A percentile compares a stretch with the other conserved stretches of the same genome.
Evolutionary conservation across 2,797 vertebrate genomes (phyloP).

Genomic region (Poeciliopsis gracilis): DNA sequence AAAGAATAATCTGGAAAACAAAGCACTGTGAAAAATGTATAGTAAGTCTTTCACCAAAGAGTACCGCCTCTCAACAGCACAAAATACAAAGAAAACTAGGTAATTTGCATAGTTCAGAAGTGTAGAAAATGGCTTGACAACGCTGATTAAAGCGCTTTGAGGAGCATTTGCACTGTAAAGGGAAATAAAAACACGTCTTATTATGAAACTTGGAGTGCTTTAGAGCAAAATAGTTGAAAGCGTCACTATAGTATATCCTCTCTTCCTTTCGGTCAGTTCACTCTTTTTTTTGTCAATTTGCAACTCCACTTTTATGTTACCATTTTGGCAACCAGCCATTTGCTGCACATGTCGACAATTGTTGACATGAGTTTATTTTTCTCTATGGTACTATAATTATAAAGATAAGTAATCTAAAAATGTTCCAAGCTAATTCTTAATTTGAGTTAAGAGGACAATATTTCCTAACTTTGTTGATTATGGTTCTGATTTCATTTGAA

Average conservation of each 20-base stretch:
- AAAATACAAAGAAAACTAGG: constrained; percentile 54
- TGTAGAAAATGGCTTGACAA: constrained; percentile 67
- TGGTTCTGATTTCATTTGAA: neutral
- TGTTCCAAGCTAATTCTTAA: neutral
- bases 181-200: constrained; percentile 32
- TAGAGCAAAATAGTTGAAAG: neutral
- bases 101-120: constrained; percentile 69
- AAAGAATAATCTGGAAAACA: constrained; percentile 67
- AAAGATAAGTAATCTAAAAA: neutral
- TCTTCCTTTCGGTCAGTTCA: neutral
- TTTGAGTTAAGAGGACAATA: neutral
- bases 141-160: constrained; percentile 44
- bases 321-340: neutral
- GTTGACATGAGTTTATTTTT: neutral
- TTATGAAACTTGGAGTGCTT: neutral
- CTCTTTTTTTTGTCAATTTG: neutral
- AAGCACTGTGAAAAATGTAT: constrained; percentile 63
- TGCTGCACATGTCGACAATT: neutral
- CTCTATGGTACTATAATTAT: neutral
- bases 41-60: constrained; percentile 63
- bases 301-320: neutral
- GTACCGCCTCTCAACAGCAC: constrained; percentile 35
- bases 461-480: neutral
- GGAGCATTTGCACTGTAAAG: constrained; percentile 25
- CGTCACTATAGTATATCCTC: neutral